These are phyloP conservation scores for Eupithecia inturbata DNA, from an alignment of 2,888 invertebrate genomes.

Conservation along the genomic window DNA sequence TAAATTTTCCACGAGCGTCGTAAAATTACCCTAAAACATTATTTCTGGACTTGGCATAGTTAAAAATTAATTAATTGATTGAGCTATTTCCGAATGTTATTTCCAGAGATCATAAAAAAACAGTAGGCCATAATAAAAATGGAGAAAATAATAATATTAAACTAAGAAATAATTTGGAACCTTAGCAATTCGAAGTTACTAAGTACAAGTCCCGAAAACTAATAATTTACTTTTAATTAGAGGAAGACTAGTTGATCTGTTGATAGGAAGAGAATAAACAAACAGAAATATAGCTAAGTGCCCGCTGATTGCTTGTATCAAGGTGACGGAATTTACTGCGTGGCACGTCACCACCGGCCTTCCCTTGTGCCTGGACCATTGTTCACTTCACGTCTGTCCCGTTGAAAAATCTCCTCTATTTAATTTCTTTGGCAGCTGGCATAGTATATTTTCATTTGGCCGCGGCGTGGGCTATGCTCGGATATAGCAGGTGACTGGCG, in stretches of 20 bases:
- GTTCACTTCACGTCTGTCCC: conserved; percentile 71
- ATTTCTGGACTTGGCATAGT: conserved; percentile 7
- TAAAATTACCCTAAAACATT: neutral
- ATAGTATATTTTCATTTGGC: conserved; percentile 76
- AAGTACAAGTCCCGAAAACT: conserved; percentile 27
- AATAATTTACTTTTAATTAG: conserved; percentile 51
- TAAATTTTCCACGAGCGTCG: neutral
- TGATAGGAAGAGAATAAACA: conserved; percentile 43
- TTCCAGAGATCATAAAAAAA: conserved; percentile 29
- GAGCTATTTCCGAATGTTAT: conserved; percentile 28
- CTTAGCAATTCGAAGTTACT: neutral
- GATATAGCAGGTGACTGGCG: conserved; percentile 75
- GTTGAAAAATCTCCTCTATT: conserved; percentile 79
- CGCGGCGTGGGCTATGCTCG: conserved; percentile 69
- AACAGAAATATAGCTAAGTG: conserved; percentile 39
- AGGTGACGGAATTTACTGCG: conserved; percentile 37
- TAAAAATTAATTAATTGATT: conserved; percentile 18
- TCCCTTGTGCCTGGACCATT: conserved; percentile 72
- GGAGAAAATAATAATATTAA: neutral
- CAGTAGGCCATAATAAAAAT: conserved; percentile 28
- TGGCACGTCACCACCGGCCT: conserved; percentile 61
- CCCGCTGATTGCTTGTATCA: conserved; percentile 43
- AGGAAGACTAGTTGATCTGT: conserved; percentile 41
- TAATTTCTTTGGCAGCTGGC: conserved; percentile 80
- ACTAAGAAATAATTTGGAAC: neutral